phyloP scores from a whole-genome alignment of 2,888 invertebrate genomes.

The Nymphalis c-album region DNA sequence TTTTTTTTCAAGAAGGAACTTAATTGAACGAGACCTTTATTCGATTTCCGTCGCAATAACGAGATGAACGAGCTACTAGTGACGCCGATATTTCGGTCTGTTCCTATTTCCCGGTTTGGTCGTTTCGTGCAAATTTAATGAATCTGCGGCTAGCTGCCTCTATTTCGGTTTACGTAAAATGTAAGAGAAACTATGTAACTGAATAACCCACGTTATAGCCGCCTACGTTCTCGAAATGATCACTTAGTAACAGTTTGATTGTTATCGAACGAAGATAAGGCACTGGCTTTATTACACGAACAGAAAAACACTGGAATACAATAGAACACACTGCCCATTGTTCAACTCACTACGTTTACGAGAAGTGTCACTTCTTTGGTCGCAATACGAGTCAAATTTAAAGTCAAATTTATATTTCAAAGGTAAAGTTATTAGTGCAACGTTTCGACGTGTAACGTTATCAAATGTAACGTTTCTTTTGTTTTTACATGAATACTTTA shows the following conservation, averaged over 20 bases:
- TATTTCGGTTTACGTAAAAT: conserved; percentile 12
- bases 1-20: neutral
- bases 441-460: too few species aligned
- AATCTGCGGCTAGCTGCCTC: conserved; percentile 16
- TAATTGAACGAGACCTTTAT: neutral
- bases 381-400: too few species aligned
- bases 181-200: conserved; percentile 21
- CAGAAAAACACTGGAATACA: too few species aligned
- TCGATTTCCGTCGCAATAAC: neutral
- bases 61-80: neutral
- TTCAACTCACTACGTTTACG: too few species aligned
- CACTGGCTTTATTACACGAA: too few species aligned
- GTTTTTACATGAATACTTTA: too few species aligned
- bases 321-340: too few species aligned
- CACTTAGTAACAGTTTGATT: neutral
- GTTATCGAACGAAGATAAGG: neutral
- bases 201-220: conserved; percentile 10
- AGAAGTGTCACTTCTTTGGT: too few species aligned
- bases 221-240: neutral
- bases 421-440: too few species aligned
- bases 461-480: too few species aligned
- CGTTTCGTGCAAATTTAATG: conserved; percentile 25
- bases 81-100: conserved; percentile 12
- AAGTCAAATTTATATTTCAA: too few species aligned
- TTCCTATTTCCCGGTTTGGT: neutral